A percentile compares a stretch with the other conserved stretches of the same genome.
Evolutionary conservation across 35 echinoderm and acorn worm genomes (phyloP).

Genomic region (Anneissia japonica): DNA sequence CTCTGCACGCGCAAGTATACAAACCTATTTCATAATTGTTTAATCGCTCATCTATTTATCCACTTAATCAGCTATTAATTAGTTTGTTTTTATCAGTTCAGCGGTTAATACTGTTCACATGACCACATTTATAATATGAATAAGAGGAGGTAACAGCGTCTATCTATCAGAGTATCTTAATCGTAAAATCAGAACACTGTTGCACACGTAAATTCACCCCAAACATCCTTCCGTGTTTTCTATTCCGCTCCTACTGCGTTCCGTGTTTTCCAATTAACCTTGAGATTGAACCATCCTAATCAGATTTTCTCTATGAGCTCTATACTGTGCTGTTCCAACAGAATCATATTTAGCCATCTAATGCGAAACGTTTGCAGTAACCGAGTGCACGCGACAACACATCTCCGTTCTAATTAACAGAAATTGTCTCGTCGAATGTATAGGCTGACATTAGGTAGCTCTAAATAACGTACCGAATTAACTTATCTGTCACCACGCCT

Average conservation of each 20-base stretch:
- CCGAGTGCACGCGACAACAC: not conserved
- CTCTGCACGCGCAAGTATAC: no score
- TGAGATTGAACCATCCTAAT: not conserved
- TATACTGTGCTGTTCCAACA: not conserved
- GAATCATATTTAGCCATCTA: not conserved
- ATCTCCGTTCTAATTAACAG: not conserved
- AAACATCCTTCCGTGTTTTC: not conserved
- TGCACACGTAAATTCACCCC: not conserved
- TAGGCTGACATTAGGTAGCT: not conserved
- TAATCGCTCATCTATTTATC: no score
- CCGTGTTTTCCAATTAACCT: constrained; percentile 1
- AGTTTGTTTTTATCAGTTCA: no score
- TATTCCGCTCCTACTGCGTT: not conserved
- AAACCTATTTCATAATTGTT: no score
- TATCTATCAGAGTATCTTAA: not conserved
- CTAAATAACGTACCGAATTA: not conserved
- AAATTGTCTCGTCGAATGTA: not conserved
- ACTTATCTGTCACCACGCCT: not conserved
- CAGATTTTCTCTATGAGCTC: not conserved
- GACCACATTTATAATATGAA: no score
- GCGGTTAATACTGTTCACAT: no score
- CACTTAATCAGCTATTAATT: no score
- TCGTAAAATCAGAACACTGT: not conserved
- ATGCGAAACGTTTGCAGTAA: not conserved
- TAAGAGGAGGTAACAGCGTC: no score